phyloP scores from a whole-genome alignment of 2,113 vertebrate species.

The Pomatorhinus ruficollis region DNA sequence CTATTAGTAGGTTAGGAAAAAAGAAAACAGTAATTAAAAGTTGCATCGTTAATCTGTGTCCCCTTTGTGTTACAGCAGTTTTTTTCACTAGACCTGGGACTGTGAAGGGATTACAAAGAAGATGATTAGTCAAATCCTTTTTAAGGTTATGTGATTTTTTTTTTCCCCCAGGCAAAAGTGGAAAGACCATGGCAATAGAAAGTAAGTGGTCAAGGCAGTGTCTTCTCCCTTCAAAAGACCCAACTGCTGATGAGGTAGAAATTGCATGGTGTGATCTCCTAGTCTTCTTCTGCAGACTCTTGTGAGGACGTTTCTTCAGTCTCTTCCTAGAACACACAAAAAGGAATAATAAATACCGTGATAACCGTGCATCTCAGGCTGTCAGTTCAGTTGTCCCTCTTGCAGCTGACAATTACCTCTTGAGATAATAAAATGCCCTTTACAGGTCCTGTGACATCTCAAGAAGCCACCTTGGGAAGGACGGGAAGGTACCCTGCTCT shows the following conservation, averaged over 20 bases:
- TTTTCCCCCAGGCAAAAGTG: constrained; percentile 69
- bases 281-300: constrained; percentile 90
- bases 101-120: constrained; percentile 80
- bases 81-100: constrained; percentile 85
- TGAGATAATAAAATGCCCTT: not conserved
- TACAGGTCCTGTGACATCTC: not conserved
- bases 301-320: constrained; percentile 87
- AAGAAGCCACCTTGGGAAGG: not conserved
- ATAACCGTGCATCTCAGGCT: not conserved
- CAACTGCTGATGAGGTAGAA: constrained; percentile 97
- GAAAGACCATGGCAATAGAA: constrained; percentile 81
- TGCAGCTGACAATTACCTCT: fast-evolving
- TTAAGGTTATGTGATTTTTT: constrained; percentile 73
- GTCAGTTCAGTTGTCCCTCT: not conserved
- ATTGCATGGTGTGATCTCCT: constrained; percentile 78
- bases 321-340: constrained; percentile 81
- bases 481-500: not conserved
- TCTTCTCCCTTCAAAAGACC: constrained; percentile 93
- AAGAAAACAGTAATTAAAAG: constrained; percentile 78
- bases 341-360: not conserved
- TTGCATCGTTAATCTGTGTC: constrained; percentile 83
- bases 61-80: constrained; percentile 86
- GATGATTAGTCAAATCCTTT: constrained; percentile 81
- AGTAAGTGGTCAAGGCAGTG: constrained; percentile 92
- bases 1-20: constrained; percentile 82